Percentiles rank a stretch among this genome's conserved stretches.
Evolutionary conservation across 2,113 vertebrate genomes (phyloP).

Genomic region (Capricornis sumatraensis): DNA sequence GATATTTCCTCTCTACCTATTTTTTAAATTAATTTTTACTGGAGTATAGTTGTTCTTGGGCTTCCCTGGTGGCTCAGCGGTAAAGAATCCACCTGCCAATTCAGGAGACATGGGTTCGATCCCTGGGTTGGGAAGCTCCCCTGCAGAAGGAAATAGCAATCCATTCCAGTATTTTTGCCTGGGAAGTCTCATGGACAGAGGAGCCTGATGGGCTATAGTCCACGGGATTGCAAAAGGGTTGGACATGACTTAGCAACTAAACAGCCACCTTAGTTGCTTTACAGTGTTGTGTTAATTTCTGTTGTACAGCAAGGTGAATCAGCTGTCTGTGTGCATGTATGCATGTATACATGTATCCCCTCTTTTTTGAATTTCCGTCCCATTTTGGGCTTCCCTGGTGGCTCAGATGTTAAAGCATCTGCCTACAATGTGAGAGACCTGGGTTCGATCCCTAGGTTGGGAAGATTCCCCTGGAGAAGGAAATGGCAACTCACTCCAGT

Average conservation of each 20-base stretch:
- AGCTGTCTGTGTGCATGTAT: background rate
- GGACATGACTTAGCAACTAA: background rate
- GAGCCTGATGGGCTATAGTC: background rate
- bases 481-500: too few species aligned
- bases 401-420: too few species aligned
- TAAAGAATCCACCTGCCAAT: background rate
- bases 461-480: too few species aligned
- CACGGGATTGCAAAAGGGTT: background rate
- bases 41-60: background rate
- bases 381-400: background rate
- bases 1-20: background rate
- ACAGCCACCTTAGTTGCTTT: background rate
- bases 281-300: background rate
- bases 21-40: background rate
- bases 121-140: background rate
- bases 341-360: background rate
- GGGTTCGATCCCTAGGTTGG: too few species aligned
- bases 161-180: background rate
- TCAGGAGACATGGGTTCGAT: background rate
- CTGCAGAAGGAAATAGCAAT: background rate
- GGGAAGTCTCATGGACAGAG: background rate
- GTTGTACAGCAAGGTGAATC: background rate
- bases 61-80: background rate
- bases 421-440: too few species aligned
- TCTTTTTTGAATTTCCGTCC: background rate